Evolutionary conservation across 2,113 vertebrate species (phyloP).

Genomic region (Tragelaphus buxtoni): DNA sequence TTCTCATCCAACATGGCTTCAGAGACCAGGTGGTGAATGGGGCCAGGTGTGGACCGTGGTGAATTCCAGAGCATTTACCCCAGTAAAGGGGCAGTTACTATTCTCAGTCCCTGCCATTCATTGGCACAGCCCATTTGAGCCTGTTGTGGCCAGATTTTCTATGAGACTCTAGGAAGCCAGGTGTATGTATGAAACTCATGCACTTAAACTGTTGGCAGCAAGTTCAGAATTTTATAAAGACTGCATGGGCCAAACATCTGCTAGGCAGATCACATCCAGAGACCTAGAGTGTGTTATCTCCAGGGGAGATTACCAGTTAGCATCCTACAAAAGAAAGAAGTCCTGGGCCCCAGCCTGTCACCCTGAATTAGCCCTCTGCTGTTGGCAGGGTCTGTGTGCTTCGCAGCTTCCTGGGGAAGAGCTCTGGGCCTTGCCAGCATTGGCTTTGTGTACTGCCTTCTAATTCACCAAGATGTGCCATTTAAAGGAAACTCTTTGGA

Average conservation of each 20-base stretch:
- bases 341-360: neutral
- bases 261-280: neutral
- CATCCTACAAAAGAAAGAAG: neutral
- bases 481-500: neutral
- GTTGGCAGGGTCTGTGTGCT: neutral
- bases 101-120: neutral
- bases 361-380: neutral
- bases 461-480: neutral
- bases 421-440: neutral
- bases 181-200: neutral
- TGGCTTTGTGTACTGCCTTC: neutral
- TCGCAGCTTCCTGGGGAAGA: neutral
- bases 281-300: neutral
- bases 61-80: neutral
- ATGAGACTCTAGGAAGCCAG: neutral
- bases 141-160: neutral
- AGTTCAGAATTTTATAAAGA: conserved; percentile 25
- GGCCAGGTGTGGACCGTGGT: neutral
- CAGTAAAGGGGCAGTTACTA: neutral
- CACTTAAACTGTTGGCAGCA: conserved; percentile 14
- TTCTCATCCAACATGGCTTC: neutral
- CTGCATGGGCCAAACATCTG: neutral
- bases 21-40: neutral
- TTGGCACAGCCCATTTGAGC: neutral
- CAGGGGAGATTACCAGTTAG: neutral